phyloP scores from a whole-genome alignment of 1,140 invertebrate species.

The Lepeophtheirus salmonis region DNA sequence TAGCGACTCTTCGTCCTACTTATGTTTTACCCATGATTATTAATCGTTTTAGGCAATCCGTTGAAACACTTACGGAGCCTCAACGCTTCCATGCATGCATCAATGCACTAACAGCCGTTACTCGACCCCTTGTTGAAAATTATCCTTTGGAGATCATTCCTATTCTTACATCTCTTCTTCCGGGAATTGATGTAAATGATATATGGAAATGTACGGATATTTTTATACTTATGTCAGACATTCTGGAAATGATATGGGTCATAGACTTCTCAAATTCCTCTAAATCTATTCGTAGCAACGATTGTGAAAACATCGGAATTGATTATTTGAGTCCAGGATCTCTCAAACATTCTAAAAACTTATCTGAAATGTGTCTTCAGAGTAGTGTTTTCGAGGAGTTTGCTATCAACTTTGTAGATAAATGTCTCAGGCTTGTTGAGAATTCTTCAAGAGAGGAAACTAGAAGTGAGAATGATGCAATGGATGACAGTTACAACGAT shows the following conservation, averaged over 20 bases:
- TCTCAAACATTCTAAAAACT: background rate
- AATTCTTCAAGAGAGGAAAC: slow-evolving; percentile 9
- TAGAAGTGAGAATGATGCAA: slow-evolving; percentile 1
- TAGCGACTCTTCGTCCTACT: slow-evolving; percentile 57
- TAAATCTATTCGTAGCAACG: background rate
- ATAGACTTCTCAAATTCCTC: background rate
- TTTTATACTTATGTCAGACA: slow-evolving; percentile 16
- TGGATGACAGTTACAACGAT: slow-evolving; percentile 14
- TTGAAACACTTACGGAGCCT: slow-evolving; percentile 12
- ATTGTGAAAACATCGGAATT: background rate
- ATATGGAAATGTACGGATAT: slow-evolving; percentile 17
- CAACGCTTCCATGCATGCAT: slow-evolving; percentile 15
- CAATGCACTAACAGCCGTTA: background rate
- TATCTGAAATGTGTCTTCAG: background rate
- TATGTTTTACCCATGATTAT: slow-evolving; percentile 60
- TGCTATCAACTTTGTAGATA: slow-evolving; percentile 9
- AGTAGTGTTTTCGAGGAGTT: slow-evolving; percentile 12
- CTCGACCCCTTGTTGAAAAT: slow-evolving; percentile 10
- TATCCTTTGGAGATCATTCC: slow-evolving; percentile 5
- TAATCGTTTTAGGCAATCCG: slow-evolving; percentile 34
- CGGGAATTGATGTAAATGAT: slow-evolving; percentile 16
- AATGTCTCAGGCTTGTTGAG: slow-evolving; percentile 13
- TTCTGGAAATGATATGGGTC: slow-evolving; percentile 16
- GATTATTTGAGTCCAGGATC: background rate
- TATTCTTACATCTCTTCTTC: slow-evolving; percentile 2